Conservation (phyloP, 2,888 invertebrate genomes). For the Ophion slaviceki region DNA sequence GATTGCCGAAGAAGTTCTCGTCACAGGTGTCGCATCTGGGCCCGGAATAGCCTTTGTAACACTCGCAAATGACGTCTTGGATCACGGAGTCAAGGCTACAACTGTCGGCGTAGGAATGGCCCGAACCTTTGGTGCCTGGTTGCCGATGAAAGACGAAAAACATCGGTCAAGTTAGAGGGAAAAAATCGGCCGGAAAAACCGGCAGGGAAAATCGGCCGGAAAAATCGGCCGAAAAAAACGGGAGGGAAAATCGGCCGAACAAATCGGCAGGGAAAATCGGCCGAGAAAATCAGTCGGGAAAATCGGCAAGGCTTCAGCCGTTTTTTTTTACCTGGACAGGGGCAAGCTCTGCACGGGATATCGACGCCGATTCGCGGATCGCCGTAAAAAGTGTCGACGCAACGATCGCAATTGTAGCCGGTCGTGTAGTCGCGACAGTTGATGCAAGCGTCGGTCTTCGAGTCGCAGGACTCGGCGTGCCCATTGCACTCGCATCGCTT, state of each 20-base stretch:
- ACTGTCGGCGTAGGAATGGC: slow-evolving; percentile 94
- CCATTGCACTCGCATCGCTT: slow-evolving; percentile 98
- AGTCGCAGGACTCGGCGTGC: slow-evolving; percentile 97
- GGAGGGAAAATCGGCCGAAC: no score
- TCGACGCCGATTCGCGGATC: slow-evolving; percentile 95
- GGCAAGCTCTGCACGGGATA: slow-evolving; percentile 96
- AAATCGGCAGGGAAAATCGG: no score
- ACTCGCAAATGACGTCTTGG: slow-evolving; percentile 96
- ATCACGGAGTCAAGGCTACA: slow-evolving; percentile 93
- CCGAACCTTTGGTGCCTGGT: slow-evolving; percentile 89
- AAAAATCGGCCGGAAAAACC: no score
- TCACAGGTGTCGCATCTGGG: slow-evolving; percentile 96
- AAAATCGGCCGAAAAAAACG: neutral
- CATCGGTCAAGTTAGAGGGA: neutral
- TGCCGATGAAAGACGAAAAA: slow-evolving; percentile 90
- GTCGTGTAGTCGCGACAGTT: slow-evolving; percentile 94
- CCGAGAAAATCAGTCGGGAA: neutral
- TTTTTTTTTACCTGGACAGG: slow-evolving; percentile 95
- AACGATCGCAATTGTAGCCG: slow-evolving; percentile 95
- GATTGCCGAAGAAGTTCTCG: slow-evolving; percentile 97
- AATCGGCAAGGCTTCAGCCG: no score
- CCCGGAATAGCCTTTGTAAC: slow-evolving; percentile 93
- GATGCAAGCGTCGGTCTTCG: slow-evolving; percentile 94
- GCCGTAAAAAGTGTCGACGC: slow-evolving; percentile 96
- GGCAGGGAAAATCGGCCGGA: no score